Conservation (phyloP, 2,113 vertebrate genomes). For the human region DNA sequence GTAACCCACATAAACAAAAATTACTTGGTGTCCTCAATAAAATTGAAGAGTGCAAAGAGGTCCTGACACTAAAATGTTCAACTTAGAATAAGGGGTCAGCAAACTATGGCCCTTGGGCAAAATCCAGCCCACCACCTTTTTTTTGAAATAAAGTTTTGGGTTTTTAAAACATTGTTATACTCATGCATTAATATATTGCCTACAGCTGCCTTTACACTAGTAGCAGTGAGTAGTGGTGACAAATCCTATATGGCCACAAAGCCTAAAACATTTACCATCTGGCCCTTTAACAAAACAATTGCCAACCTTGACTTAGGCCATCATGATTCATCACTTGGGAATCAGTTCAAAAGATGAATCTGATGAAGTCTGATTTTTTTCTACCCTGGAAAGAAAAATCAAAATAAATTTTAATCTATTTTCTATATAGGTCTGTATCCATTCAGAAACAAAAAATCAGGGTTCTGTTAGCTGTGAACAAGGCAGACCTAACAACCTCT, state of each 20-base stretch:
- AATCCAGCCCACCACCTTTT: not conserved
- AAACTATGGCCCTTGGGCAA: not conserved
- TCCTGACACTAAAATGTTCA: not conserved
- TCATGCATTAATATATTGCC: not conserved
- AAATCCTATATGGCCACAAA: not conserved
- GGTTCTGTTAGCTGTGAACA: not conserved
- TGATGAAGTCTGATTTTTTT: no score
- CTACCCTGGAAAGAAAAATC: not conserved
- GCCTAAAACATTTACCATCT: not conserved
- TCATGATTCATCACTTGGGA: not conserved
- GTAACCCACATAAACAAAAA: not conserved
- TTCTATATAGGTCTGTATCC: no score
- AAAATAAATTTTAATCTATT: no score
- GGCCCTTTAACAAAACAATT: not conserved
- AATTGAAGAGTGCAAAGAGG: not conserved
- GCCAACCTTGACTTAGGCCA: not conserved
- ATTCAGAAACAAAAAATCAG: not conserved
- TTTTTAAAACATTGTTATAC: not conserved
- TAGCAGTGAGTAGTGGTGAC: not conserved
- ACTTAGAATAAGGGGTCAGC: not conserved
- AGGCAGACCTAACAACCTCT: not conserved
- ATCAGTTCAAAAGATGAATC: no score
- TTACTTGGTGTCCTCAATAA: not conserved
- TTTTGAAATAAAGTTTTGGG: not conserved
- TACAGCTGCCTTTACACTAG: not conserved